These are phyloP conservation scores for Sipha flava DNA, from an alignment of 1,140 invertebrate species.

Conservation along the genomic window DNA sequence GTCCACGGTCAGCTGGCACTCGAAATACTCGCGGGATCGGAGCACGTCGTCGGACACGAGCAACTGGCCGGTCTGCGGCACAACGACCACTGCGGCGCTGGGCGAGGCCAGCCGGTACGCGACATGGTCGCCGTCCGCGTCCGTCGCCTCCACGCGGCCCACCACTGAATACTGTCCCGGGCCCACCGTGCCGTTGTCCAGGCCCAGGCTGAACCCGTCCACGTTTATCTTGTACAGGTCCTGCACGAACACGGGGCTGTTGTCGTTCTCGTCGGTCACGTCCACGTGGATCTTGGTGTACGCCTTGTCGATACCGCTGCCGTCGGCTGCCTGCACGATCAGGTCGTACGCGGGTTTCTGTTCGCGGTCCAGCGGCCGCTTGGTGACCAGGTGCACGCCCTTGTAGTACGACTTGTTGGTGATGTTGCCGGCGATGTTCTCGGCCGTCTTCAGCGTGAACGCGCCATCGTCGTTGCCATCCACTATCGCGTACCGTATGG, in stretches of 20 bases:
- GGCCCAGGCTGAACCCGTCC: constrained; percentile 57
- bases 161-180: constrained; percentile 70
- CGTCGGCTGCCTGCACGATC: constrained; percentile 64
- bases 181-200: constrained; percentile 54
- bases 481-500: constrained; percentile 53
- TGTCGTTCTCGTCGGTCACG: constrained; percentile 82
- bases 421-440: constrained; percentile 41
- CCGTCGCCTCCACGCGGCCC: constrained; percentile 69
- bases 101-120: constrained; percentile 70
- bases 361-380: constrained; percentile 64
- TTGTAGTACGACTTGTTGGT: constrained; percentile 50
- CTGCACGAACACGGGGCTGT: constrained; percentile 71
- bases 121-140: constrained; percentile 78
- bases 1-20: constrained; percentile 61
- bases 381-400: constrained; percentile 61
- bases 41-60: constrained; percentile 69
- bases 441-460: constrained; percentile 54
- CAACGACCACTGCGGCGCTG: constrained; percentile 70
- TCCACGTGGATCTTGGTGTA: constrained; percentile 61
- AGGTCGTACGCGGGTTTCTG: constrained; percentile 57
- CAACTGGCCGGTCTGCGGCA: constrained; percentile 84
- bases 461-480: constrained; percentile 59
- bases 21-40: constrained; percentile 48
- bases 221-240: constrained; percentile 70
- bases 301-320: constrained; percentile 62